phyloP scores from a whole-genome alignment of 2,888 invertebrate species.

The Drosophila merina region DNA sequence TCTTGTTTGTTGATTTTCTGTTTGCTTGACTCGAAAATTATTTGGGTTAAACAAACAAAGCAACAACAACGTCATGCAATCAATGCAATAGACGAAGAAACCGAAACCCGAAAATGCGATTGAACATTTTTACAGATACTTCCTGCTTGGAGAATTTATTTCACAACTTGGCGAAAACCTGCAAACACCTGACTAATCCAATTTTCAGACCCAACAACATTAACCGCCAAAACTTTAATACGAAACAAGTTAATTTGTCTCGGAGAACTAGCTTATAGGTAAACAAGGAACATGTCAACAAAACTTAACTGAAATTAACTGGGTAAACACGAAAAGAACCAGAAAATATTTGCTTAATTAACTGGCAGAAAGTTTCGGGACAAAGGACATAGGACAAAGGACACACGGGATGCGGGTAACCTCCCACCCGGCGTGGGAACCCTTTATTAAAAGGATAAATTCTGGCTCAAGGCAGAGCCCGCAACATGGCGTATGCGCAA shows the following conservation, averaged over 20 bases:
- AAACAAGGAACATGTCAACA: conserved; percentile 37
- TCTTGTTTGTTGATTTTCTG: conserved; percentile 77
- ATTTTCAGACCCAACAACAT: conserved; percentile 3
- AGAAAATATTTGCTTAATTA: conserved; percentile 77
- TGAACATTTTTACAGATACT: neutral
- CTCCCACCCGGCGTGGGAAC: conserved; percentile 7
- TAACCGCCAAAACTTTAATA: conserved; percentile 24
- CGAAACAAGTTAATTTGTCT: conserved; percentile 30
- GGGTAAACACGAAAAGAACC: conserved; percentile 47
- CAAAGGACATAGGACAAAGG: conserved; percentile 28
- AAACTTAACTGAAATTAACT: conserved; percentile 33
- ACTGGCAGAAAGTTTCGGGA: conserved; percentile 74
- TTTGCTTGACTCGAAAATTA: conserved; percentile 75
- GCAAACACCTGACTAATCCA: conserved; percentile 38
- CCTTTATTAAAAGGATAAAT: conserved; percentile 45
- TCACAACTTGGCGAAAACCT: neutral
- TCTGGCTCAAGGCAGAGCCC: neutral
- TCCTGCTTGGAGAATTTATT: neutral
- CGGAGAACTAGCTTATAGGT: conserved; percentile 30
- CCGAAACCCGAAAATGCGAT: conserved; percentile 5
- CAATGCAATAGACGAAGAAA: conserved; percentile 52
- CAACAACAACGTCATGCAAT: conserved; percentile 55
- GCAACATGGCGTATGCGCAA: conserved; percentile 75
- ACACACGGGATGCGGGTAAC: neutral
- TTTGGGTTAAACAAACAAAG: conserved; percentile 78